Percentiles rank a stretch among this genome's conserved stretches.
Evolutionary conservation across 1,140 invertebrate species (phyloP).

Genomic region (Campoletis sonorensis): DNA sequence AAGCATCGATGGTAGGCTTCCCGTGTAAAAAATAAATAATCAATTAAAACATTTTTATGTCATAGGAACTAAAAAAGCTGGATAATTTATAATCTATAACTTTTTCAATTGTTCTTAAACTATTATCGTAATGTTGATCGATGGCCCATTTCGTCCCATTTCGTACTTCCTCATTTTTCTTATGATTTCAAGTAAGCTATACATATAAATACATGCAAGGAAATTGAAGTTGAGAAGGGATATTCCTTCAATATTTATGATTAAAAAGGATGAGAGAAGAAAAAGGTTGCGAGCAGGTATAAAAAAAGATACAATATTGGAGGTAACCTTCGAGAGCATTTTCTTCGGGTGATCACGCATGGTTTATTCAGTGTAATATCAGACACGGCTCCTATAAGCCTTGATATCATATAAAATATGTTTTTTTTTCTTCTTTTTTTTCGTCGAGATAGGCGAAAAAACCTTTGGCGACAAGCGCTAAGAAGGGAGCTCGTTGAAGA

Average conservation of each 20-base stretch:
- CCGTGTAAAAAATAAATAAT: too few relatives aligned
- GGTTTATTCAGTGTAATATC: constrained; percentile 47
- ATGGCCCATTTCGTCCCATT: too few relatives aligned
- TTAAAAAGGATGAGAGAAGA: constrained; percentile 13
- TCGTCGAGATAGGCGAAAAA: constrained; percentile 48
- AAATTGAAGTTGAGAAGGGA: neutral
- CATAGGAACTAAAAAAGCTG: too few relatives aligned
- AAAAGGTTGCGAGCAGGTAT: neutral
- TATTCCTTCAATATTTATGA: constrained; percentile 14
- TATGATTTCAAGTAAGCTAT: too few relatives aligned
- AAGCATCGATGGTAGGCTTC: too few relatives aligned
- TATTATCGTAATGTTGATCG: too few relatives aligned
- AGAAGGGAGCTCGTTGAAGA: neutral
- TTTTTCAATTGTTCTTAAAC: too few relatives aligned
- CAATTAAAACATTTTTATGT: too few relatives aligned
- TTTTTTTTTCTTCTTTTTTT: constrained; percentile 21
- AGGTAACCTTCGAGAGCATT: constrained; percentile 1
- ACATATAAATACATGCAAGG: neutral
- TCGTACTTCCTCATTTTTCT: too few relatives aligned
- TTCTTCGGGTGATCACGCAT: constrained; percentile 41
- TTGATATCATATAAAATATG: constrained; percentile 44
- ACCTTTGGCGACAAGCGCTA: constrained; percentile 48
- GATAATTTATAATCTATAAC: too few relatives aligned
- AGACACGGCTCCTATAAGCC: constrained; percentile 34
- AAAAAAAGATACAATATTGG: constrained; percentile 23